Evolutionary conservation across 1,140 invertebrate species (phyloP).

Genomic region (Orchesella cincta): DNA sequence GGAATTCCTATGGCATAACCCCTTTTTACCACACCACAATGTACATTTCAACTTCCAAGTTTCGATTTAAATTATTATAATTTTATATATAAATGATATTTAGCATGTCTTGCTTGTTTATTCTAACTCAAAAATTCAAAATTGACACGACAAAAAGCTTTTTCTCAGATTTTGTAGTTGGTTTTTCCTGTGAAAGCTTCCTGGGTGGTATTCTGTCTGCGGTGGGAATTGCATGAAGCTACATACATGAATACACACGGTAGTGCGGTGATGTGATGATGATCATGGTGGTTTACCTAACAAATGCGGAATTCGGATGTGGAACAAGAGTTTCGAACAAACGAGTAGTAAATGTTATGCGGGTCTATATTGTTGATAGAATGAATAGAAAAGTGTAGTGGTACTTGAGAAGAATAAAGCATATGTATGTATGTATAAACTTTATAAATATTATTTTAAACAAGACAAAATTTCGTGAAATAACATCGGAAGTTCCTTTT

Average conservation of each 20-base stretch:
- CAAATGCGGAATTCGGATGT: not conserved
- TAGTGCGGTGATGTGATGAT: not conserved
- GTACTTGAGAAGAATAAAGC: constrained; percentile 12
- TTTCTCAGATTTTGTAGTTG: not conserved
- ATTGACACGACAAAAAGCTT: not conserved
- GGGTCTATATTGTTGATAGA: not conserved
- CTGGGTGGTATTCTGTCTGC: constrained; percentile 8
- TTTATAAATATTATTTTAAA: no score
- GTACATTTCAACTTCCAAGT: no score
- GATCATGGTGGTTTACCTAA: constrained; percentile 1
- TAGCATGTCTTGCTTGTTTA: not conserved
- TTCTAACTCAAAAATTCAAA: not conserved
- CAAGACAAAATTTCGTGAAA: no score
- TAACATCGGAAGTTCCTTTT: not conserved
- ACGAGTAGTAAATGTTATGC: no score
- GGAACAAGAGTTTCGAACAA: not conserved
- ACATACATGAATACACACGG: not conserved
- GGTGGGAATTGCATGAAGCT: constrained; percentile 13
- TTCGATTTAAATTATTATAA: no score
- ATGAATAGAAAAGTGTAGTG: not conserved
- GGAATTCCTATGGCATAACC: no score
- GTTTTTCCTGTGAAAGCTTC: not conserved
- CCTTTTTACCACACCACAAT: no score
- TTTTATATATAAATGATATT: no score
- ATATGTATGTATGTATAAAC: not conserved